Percentiles rank a stretch among this genome's conserved stretches.
Conservation (phyloP, 2,888 invertebrate species). For the Tenodera sinensis region DNA sequence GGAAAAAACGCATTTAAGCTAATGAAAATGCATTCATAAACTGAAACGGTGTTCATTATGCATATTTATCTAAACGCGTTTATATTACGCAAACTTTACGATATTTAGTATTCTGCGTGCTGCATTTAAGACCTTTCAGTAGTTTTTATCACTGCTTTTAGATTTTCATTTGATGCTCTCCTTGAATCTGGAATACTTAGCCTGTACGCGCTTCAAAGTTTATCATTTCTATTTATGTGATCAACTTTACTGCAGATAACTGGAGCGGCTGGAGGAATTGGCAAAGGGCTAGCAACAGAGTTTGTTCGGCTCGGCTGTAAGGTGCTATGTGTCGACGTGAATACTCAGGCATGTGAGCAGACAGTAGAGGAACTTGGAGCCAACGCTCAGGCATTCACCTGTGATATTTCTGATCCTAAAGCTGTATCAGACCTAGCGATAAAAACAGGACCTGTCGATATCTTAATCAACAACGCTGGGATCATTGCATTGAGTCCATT, state of each 20-base stretch:
- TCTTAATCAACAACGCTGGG: constrained; percentile 26
- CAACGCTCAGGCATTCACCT: constrained; percentile 2
- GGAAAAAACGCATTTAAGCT: too few relatives aligned
- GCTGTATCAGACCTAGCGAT: constrained; percentile 1
- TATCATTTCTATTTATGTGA: too few relatives aligned
- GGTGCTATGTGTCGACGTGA: constrained; percentile 19
- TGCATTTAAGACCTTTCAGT: too few relatives aligned
- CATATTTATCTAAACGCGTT: too few relatives aligned
- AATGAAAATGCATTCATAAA: too few relatives aligned
- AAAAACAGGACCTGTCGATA: constrained; percentile 17
- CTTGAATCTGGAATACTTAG: too few relatives aligned
- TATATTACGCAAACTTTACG: too few relatives aligned
- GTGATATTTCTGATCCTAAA: constrained; percentile 19
- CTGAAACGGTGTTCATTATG: too few relatives aligned
- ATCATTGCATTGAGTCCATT: constrained; percentile 1
- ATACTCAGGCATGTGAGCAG: neutral
- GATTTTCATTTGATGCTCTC: too few relatives aligned
- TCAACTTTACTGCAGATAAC: constrained; percentile 18
- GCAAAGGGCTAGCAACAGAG: constrained; percentile 15
- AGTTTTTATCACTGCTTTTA: too few relatives aligned
- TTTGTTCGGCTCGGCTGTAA: constrained; percentile 11
- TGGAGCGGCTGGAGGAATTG: constrained; percentile 25
- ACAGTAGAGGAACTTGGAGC: neutral
- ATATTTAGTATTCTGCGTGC: too few relatives aligned
- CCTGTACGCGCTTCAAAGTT: neutral